Base-by-base conservation (phyloP, 2,113 vertebrate species). In the Xiphophorus maculatus region DNA sequence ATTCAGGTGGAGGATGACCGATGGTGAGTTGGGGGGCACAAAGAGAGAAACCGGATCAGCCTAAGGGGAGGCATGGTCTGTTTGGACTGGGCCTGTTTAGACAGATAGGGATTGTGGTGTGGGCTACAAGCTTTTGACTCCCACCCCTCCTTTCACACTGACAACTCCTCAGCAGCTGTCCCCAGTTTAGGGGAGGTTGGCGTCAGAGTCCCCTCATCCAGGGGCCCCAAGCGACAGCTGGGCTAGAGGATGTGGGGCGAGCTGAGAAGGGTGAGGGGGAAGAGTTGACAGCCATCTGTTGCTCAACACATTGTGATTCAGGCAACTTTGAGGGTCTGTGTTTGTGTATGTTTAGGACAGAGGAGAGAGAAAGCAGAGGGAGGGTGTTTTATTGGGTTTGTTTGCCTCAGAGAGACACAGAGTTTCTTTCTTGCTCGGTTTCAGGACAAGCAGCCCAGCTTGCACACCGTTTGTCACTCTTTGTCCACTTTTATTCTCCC, bases 1-100 rank as follows among this genome's bases (percentile, higher is more conserved):
- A 96, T 99, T 80, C 98, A 99, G 95, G 98, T 99, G 84, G 98
- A 99, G 90, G 97, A 98, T 28, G 97, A 98, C 76, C 96, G 96
- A 87, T 96, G 96, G 98, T 99, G 85, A 97, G 96, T 95, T 37
- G 35, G 27, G 63, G 51, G 35, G 64, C 44, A 48, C 66, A 61
- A 74, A 71, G 66, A 74, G 64, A 76, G 64, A 80, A 83, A 86
- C 61, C 63, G 44, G 80, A 86, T 75, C 63, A 37, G 75, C 71
- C 40, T 81, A 64, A 79, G 30, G 48, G 78, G 67, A 83, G 70
- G 81, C 71, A 80, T 69, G 70, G 29, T 42, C 22, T 61, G 37
- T 78, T 42, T 42, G 70, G 66, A 60, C 76, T 70, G 71, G 63
- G 42, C 25, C 73, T 82, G 19, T 42, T 42, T 67, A 85, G 65